Evolutionary conservation across 2,797 vertebrate genomes (phyloP).

Genomic region (Percopsis omiscomaycus): DNA sequence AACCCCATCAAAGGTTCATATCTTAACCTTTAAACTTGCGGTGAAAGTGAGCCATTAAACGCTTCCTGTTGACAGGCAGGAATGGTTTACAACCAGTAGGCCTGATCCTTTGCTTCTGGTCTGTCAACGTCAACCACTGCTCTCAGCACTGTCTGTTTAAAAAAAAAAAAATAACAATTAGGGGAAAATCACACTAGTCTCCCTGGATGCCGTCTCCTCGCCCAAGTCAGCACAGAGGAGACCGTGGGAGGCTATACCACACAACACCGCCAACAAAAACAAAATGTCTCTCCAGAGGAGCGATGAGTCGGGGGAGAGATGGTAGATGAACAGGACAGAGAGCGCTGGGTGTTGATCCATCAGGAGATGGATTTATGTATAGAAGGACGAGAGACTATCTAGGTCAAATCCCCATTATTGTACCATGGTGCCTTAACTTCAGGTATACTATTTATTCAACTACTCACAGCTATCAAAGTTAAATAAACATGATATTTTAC

Average conservation of each 20-base stretch:
- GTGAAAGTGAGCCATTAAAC: neutral
- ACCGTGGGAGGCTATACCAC: neutral
- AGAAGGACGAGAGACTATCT: neutral
- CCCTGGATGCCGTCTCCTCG: slow-evolving; percentile 44
- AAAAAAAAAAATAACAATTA: slow-evolving; percentile 68
- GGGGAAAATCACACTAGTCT: slow-evolving; percentile 27
- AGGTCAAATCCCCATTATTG: no score
- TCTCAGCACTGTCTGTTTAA: slow-evolving; percentile 36
- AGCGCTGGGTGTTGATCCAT: neutral
- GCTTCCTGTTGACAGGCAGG: neutral
- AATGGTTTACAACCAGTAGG: slow-evolving; percentile 18
- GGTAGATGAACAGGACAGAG: neutral
- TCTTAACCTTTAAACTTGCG: slow-evolving; percentile 12
- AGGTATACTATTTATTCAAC: no score
- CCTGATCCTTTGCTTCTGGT: neutral
- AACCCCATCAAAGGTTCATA: slow-evolving; percentile 24
- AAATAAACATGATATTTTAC: no score
- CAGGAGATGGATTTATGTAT: neutral
- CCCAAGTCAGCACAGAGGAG: slow-evolving; percentile 59
- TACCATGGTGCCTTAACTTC: no score
- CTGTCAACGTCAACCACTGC: slow-evolving; percentile 38
- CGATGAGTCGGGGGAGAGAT: neutral
- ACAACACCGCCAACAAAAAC: slow-evolving; percentile 35
- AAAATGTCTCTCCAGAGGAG: slow-evolving; percentile 41
- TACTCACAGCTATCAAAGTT: no score